Conservation (phyloP, 2,797 vertebrate species). For the Glyptemys insculpta region DNA sequence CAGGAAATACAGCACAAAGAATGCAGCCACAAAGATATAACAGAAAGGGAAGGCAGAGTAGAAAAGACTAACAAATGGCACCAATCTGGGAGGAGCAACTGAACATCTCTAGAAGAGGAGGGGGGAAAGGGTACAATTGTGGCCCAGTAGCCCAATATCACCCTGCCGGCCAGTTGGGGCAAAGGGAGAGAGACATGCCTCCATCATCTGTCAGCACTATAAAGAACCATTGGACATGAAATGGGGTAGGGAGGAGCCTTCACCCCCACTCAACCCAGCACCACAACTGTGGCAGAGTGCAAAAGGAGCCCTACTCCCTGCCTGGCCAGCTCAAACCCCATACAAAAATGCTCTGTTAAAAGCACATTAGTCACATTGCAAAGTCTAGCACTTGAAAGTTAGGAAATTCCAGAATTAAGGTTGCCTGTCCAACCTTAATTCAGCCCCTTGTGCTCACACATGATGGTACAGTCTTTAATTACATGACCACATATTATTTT, state of each 20-base stretch:
- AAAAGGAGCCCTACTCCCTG: background rate
- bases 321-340: background rate
- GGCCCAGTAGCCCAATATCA: background rate
- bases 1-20: background rate
- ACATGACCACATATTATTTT: too few relatives aligned
- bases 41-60: background rate
- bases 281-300: background rate
- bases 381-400: background rate
- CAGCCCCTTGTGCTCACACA: too few relatives aligned
- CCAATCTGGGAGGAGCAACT: background rate
- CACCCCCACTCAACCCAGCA: background rate
- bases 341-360: background rate
- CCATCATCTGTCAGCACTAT: background rate
- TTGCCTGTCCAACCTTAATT: background rate
- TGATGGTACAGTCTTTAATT: too few relatives aligned
- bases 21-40: background rate
- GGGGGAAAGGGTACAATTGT: background rate
- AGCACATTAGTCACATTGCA: background rate
- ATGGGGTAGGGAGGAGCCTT: fast-evolving
- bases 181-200: background rate
- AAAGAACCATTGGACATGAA: background rate
- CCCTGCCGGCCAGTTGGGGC: background rate
- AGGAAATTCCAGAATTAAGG: background rate
- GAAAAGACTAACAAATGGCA: background rate
- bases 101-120: background rate